A percentile compares a stretch with the other conserved stretches of the same genome.
These are phyloP conservation scores for Microcebus murinus DNA, from an alignment of 2,113 vertebrate genomes.

Conservation along the genomic window DNA sequence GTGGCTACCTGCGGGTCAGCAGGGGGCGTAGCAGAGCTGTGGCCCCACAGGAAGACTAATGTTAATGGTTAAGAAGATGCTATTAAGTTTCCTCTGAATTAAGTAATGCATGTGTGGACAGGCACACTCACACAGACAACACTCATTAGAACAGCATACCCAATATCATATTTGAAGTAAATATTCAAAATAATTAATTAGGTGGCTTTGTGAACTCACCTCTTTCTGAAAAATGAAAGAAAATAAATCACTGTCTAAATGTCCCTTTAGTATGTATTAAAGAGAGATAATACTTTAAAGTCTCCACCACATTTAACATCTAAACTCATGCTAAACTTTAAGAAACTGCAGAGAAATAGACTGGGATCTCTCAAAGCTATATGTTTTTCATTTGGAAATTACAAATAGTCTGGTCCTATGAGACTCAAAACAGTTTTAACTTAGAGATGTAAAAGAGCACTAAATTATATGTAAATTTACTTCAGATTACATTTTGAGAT, in stretches of 20 bases:
- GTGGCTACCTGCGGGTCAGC: accelerated
- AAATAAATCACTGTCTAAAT: neutral
- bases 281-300: neutral
- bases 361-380: accelerated
- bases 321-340: neutral
- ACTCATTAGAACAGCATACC: too few relatives aligned
- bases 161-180: neutral
- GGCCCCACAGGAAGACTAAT: neutral
- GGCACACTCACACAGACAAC: neutral
- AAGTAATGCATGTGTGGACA: neutral
- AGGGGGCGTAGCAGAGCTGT: neutral
- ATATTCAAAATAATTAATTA: neutral
- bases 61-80: neutral
- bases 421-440: neutral
- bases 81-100: neutral
- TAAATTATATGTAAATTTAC: neutral
- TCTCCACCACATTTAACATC: neutral
- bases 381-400: neutral
- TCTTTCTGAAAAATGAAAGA: neutral
- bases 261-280: neutral
- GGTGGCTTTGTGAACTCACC: neutral
- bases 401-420: too few relatives aligned
- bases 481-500: neutral
- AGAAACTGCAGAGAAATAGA: neutral
- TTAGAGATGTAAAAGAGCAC: neutral